Conservation (phyloP, 1,140 invertebrate species). For the Cotesia typhae region DNA sequence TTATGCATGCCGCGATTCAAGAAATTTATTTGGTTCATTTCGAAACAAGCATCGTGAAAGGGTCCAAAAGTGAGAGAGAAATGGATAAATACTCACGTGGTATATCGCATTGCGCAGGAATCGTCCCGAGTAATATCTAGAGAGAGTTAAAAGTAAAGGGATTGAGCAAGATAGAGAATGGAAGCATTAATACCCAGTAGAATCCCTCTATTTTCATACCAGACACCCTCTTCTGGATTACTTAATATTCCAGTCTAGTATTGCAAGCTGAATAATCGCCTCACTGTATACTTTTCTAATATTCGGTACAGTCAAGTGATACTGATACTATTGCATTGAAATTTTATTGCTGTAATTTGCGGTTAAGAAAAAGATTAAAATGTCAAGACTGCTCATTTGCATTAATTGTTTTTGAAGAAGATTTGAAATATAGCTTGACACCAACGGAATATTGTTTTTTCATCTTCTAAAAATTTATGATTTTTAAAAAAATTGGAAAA, state of each 20-base stretch:
- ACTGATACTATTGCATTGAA: conserved; percentile 21
- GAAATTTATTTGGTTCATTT: conserved; percentile 54
- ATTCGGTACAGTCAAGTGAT: neutral
- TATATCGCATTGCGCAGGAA: neutral
- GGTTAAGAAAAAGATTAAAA: neutral
- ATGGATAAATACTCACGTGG: neutral
- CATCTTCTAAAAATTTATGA: no score
- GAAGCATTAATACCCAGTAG: conserved; percentile 17
- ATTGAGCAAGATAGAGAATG: neutral
- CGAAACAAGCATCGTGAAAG: conserved; percentile 39
- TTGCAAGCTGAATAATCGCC: conserved; percentile 43
- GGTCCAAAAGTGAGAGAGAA: conserved; percentile 10
- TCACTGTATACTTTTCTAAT: conserved; percentile 10
- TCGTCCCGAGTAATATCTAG: neutral
- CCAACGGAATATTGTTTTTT: no score
- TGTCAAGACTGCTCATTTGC: no score
- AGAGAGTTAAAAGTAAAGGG: neutral
- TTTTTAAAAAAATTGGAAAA: no score
- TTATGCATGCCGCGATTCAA: conserved; percentile 41
- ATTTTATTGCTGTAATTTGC: conserved; percentile 27
- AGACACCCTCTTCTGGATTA: conserved; percentile 43
- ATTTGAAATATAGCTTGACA: no score
- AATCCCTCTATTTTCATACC: conserved; percentile 51
- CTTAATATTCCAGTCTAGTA: conserved; percentile 52
- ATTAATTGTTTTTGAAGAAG: no score